Percentiles rank a stretch among this genome's conserved stretches.
These are phyloP conservation scores for Drosophila cognata DNA, from an alignment of 2,888 invertebrate species.

Conservation along the genomic window DNA sequence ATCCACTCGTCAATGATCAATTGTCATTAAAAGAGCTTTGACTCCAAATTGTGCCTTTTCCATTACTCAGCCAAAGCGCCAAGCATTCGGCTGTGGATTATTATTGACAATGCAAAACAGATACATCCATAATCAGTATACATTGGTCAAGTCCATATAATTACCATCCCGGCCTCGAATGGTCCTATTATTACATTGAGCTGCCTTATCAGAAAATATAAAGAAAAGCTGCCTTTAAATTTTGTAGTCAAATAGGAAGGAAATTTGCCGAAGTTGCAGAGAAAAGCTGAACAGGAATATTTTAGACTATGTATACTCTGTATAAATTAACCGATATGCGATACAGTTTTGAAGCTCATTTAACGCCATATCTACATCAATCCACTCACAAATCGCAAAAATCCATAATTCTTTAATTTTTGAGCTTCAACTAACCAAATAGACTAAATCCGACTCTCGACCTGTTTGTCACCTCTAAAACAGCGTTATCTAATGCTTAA, in stretches of 20 bases:
- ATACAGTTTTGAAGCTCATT: not conserved
- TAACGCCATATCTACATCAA: not conserved
- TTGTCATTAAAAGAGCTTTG: slow-evolving; percentile 84
- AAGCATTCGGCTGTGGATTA: slow-evolving; percentile 25
- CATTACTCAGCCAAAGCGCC: slow-evolving; percentile 32
- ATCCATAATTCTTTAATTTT: not conserved
- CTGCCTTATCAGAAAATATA: not conserved
- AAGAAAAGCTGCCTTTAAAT: not conserved
- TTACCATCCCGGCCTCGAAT: not conserved
- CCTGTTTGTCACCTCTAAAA: not conserved
- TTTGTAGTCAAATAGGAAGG: not conserved
- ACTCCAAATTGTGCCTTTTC: slow-evolving; percentile 65
- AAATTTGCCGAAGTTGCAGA: not conserved
- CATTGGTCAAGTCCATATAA: slow-evolving; percentile 4
- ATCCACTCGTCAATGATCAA: slow-evolving; percentile 83
- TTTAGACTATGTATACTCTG: not conserved
- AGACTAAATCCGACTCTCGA: not conserved
- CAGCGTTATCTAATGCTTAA: not conserved
- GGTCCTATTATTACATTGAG: not conserved
- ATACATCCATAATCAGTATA: slow-evolving; percentile 6
- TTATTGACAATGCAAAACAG: not conserved
- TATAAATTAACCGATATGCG: not conserved
- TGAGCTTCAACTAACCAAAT: not conserved
- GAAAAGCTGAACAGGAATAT: not conserved
- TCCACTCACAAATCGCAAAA: not conserved